Percentiles rank a stretch among this genome's conserved stretches.
Evolutionary conservation across 2,113 vertebrate genomes (phyloP).

Genomic region (Dendropsophus ebraccatus): DNA sequence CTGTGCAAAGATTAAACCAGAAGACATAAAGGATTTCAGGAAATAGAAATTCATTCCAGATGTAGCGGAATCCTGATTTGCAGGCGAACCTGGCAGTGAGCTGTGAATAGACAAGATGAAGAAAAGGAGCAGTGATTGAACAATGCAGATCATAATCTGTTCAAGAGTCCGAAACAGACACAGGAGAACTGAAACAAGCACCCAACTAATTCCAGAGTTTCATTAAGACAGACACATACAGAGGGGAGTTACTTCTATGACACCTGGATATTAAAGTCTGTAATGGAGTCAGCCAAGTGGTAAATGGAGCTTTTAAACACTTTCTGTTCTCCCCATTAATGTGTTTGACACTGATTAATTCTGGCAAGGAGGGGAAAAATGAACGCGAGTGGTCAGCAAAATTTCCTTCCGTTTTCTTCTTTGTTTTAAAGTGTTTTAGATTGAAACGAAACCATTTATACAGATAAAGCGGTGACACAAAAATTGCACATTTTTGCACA

Average conservation of each 20-base stretch:
- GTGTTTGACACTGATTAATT: conserved; percentile 54
- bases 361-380: conserved; percentile 55
- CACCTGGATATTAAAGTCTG: conserved; percentile 59
- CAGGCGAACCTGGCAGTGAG: conserved; percentile 36
- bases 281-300: conserved; percentile 60
- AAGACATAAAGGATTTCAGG: neutral
- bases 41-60: conserved; percentile 7
- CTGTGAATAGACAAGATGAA: conserved; percentile 35
- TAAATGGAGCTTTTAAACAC: conserved; percentile 60
- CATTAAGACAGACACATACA: conserved; percentile 58
- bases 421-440: conserved; percentile 30
- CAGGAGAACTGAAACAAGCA: conserved; percentile 51
- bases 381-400: conserved; percentile 56
- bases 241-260: conserved; percentile 56
- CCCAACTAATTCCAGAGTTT: conserved; percentile 57
- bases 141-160: conserved; percentile 52
- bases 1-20: neutral
- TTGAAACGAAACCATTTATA: neutral
- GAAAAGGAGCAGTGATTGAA: conserved; percentile 49
- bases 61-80: conserved; percentile 11
- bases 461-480: conserved; percentile 1
- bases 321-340: conserved; percentile 59
- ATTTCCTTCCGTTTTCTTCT: conserved; percentile 18
- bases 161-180: conserved; percentile 17
- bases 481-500: neutral